These are phyloP conservation scores for Eumaeus atala DNA, from an alignment of 1,140 invertebrate species.

Conservation along the genomic window DNA sequence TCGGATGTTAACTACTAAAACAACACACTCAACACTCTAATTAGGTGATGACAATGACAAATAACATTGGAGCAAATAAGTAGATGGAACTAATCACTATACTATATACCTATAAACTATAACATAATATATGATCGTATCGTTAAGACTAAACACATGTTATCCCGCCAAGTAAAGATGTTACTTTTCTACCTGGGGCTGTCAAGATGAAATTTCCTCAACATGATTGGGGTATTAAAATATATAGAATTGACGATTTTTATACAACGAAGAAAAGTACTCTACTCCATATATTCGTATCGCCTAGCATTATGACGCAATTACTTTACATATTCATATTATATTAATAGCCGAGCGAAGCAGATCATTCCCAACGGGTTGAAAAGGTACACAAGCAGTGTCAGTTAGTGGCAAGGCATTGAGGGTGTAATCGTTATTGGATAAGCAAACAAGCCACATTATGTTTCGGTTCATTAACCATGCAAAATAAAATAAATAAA, in stretches of 20 bases:
- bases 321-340: neutral
- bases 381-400: slow-evolving; percentile 64
- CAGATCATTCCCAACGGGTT: slow-evolving; percentile 70
- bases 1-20: slow-evolving; percentile 11
- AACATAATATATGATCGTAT: slow-evolving; percentile 3
- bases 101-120: slow-evolving; percentile 18
- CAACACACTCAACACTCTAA: slow-evolving; percentile 19
- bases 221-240: no score
- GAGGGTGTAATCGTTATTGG: slow-evolving; percentile 51
- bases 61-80: slow-evolving; percentile 61
- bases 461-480: slow-evolving; percentile 22
- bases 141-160: slow-evolving; percentile 12
- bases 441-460: slow-evolving; percentile 55
- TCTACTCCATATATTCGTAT: no score
- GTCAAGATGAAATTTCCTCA: no score
- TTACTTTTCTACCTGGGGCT: neutral
- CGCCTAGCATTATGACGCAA: no score
- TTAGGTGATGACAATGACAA: slow-evolving; percentile 16
- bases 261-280: no score
- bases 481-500: slow-evolving; percentile 19
- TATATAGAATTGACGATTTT: no score
- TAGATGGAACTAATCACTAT: slow-evolving; percentile 33
- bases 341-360: slow-evolving; percentile 53
- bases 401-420: slow-evolving; percentile 71
- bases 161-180: slow-evolving; percentile 48